Evolutionary conservation across 2,888 invertebrate species (phyloP).

Genomic region (Rhorus exstirpatorius): DNA sequence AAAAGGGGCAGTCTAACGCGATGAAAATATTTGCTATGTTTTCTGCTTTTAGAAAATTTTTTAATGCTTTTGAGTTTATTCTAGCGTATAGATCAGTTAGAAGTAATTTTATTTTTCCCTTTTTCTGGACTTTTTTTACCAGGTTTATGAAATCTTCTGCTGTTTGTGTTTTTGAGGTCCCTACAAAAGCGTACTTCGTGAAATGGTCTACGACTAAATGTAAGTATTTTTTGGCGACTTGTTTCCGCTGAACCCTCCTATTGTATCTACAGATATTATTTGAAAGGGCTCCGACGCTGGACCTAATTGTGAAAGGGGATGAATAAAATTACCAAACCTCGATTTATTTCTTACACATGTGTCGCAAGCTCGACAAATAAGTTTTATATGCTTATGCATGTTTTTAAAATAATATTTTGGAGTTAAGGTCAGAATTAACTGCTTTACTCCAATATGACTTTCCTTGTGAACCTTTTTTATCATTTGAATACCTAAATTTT

Average conservation of each 20-base stretch:
- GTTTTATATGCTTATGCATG: slow-evolving; percentile 39
- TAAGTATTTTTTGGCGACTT: slow-evolving; percentile 72
- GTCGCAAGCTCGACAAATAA: slow-evolving; percentile 21
- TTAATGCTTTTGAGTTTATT: slow-evolving; percentile 73
- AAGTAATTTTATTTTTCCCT: slow-evolving; percentile 68
- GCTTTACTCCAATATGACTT: slow-evolving; percentile 61
- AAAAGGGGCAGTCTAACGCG: no score
- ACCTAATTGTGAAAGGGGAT: slow-evolving; percentile 67
- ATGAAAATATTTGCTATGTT: slow-evolving; percentile 32
- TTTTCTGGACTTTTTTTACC: slow-evolving; percentile 66
- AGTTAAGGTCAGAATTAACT: slow-evolving; percentile 59
- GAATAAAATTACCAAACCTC: slow-evolving; percentile 63
- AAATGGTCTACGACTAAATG: no score
- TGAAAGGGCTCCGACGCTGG: slow-evolving; percentile 75
- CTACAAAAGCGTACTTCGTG: slow-evolving; percentile 74
- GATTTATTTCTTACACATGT: no score
- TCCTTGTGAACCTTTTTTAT: slow-evolving; percentile 42
- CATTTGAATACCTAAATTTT: slow-evolving; percentile 59
- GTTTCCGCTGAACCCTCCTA: slow-evolving; percentile 31
- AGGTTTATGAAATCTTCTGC: slow-evolving; percentile 72
- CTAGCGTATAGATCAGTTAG: slow-evolving; percentile 74
- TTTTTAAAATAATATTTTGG: slow-evolving; percentile 66
- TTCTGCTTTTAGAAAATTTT: slow-evolving; percentile 67
- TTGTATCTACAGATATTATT: slow-evolving; percentile 74
- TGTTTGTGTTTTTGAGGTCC: slow-evolving; percentile 72